A percentile compares a stretch with the other conserved stretches of the same genome.
These are phyloP conservation scores for Melanerpes formicivorus DNA, from an alignment of 2,113 vertebrate species.

Conservation along the genomic window DNA sequence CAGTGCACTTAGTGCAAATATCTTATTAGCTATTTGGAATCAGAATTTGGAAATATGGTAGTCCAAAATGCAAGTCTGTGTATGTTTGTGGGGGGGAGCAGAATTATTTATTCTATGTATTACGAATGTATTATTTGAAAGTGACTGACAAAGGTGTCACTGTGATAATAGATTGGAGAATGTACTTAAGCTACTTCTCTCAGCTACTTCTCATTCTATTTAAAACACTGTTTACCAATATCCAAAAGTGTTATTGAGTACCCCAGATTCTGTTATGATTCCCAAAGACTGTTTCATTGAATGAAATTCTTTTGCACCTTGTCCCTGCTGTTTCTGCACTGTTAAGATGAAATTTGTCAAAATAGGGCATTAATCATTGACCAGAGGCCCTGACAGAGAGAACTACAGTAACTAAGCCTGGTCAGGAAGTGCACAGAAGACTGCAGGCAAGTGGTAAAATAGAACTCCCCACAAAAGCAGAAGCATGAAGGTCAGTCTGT, in stretches of 20 bases:
- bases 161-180: not conserved
- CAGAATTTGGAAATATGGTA: not conserved
- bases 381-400: not conserved
- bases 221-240: not conserved
- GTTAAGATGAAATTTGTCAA: not conserved
- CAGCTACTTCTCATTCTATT: not conserved
- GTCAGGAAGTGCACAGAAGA: not conserved
- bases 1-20: not conserved
- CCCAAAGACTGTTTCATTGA: not conserved
- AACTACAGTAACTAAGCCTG: not conserved
- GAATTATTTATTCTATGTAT: not conserved
- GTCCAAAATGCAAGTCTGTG: not conserved
- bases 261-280: not conserved
- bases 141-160: accelerated
- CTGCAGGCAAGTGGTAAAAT: not conserved
- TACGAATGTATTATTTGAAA: not conserved
- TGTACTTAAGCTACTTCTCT: not conserved
- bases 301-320: not conserved
- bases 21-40: not conserved
- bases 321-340: not conserved
- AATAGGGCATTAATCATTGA: not conserved
- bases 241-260: not conserved
- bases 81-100: accelerated
- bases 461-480: not conserved
- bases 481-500: not conserved